These are phyloP conservation scores for Trochalopteron elliotii DNA, from an alignment of 2,113 vertebrate species.

Conservation along the genomic window DNA sequence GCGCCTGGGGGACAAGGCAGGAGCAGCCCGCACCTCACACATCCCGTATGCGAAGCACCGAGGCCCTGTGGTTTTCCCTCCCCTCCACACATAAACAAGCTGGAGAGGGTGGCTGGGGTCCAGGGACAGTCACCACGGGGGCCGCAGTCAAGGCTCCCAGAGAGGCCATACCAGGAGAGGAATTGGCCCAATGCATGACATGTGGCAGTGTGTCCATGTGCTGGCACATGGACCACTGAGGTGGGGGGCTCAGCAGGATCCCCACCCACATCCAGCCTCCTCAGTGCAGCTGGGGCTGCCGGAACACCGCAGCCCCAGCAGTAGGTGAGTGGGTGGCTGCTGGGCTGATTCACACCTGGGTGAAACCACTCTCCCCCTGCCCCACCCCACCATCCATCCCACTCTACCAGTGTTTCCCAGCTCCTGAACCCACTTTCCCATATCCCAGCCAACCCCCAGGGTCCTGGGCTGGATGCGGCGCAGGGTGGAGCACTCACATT, in stretches of 20 bases:
- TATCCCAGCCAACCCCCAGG: fast-evolving
- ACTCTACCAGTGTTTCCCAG: background rate
- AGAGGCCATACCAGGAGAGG: background rate
- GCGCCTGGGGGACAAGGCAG: background rate
- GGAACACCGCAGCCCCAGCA: fast-evolving
- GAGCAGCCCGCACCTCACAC: background rate
- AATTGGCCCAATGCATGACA: background rate
- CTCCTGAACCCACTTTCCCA: background rate
- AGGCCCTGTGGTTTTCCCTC: fast-evolving
- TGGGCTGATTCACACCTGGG: background rate
- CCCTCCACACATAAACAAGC: background rate
- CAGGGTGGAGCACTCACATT: slow-evolving; percentile 75
- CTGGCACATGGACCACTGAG: fast-evolving
- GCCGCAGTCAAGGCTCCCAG: fast-evolving
- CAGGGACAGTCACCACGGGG: fast-evolving
- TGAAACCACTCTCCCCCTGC: fast-evolving
- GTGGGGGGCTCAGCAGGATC: fast-evolving
- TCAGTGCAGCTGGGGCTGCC: fast-evolving
- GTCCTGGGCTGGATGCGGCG: fast-evolving
- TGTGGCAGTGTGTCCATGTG: fast-evolving
- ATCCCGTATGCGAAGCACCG: background rate
- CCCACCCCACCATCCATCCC: background rate
- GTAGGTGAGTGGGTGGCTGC: background rate
- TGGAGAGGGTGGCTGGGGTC: background rate
- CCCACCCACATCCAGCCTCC: fast-evolving